Conservation (phyloP, 2,888 invertebrate species). For the Podabrus alpinus region DNA sequence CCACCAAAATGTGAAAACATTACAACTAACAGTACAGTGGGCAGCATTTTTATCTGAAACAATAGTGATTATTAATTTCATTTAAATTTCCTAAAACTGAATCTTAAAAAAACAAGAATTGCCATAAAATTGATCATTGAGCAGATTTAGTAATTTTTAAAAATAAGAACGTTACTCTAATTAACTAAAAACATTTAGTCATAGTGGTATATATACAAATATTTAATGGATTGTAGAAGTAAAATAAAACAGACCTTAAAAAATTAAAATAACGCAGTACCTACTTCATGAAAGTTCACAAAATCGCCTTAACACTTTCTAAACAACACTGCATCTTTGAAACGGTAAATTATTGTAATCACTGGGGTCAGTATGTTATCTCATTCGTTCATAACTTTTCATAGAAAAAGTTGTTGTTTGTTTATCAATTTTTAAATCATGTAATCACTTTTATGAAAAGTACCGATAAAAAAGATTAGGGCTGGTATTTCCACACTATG, state of each 20-base stretch:
- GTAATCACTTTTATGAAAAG: not conserved
- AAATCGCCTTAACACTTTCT: not conserved
- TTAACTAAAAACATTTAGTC: no score
- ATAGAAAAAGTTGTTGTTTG: not conserved
- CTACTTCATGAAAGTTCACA: not conserved
- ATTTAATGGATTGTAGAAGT: no score
- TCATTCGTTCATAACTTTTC: not conserved
- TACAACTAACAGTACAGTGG: not conserved
- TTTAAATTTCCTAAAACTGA: no score
- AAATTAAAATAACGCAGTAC: not conserved
- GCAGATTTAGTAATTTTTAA: no score
- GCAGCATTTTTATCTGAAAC: not conserved
- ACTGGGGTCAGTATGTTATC: not conserved
- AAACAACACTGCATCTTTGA: not conserved
- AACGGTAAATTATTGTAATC: not conserved
- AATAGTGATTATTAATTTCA: not conserved
- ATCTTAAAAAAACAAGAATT: no score
- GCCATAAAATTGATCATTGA: no score
- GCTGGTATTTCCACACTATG: no score
- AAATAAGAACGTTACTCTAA: no score
- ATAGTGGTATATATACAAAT: no score
- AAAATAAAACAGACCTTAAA: not conserved
- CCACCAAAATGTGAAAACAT: not conserved
- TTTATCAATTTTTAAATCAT: not conserved
- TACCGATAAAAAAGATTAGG: not conserved